A percentile compares a stretch with the other conserved stretches of the same genome.
Conservation (phyloP, 2,797 vertebrate genomes). For the Tamandua tetradactyla region DNA sequence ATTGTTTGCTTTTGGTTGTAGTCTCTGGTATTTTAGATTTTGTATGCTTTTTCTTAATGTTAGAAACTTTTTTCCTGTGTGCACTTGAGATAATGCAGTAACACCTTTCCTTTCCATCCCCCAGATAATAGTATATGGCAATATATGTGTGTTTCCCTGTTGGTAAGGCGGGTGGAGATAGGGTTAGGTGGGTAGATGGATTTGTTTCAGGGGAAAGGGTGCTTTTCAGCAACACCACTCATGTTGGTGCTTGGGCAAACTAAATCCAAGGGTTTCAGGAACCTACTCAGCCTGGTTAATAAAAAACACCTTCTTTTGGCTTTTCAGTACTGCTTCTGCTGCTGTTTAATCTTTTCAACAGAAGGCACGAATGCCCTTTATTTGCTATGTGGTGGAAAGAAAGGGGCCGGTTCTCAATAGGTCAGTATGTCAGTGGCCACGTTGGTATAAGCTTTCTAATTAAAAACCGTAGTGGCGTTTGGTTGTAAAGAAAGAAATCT, state of each 20-base stretch:
- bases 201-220: not conserved
- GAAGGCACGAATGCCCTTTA: conserved; percentile 71
- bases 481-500: conserved; percentile 57
- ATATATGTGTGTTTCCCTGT: not conserved
- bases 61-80: not conserved
- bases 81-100: not conserved
- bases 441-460: conserved; percentile 3
- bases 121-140: no score
- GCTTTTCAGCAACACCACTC: not conserved
- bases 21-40: not conserved
- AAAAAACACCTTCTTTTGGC: not conserved
- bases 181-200: not conserved
- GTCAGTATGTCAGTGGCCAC: conserved; percentile 46
- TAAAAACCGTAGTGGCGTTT: not conserved
- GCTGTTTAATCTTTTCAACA: conserved; percentile 21
- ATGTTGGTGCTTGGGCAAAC: not conserved
- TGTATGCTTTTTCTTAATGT: not conserved
- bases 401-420: not conserved
- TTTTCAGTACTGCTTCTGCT: not conserved
- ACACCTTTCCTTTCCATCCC: not conserved
- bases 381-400: conserved; percentile 62
- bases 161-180: not conserved
- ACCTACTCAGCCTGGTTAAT: not conserved
- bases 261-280: not conserved
- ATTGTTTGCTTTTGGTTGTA: not conserved